Conservation (phyloP, 1,140 invertebrate species). For the Zaprionus camerounensis region DNA sequence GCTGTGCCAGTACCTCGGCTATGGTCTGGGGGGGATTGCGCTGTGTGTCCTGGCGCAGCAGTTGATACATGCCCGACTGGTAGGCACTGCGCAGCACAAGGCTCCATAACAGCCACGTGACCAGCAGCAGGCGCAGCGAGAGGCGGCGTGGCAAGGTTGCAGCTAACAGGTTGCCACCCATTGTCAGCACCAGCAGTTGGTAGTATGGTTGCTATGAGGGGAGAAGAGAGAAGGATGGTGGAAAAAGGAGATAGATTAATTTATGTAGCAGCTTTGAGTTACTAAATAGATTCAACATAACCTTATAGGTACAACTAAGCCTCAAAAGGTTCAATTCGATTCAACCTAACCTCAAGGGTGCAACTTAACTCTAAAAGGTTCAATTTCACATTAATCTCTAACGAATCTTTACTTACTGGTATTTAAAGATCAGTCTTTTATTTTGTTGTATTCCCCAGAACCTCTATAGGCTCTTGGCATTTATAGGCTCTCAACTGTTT, state of each 20-base stretch:
- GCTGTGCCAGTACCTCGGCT: conserved; percentile 60
- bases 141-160: conserved; percentile 32
- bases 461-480: too few species aligned
- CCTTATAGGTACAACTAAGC: too few species aligned
- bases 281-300: too few species aligned
- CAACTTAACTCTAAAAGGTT: too few species aligned
- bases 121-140: conserved; percentile 43
- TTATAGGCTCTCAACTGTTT: too few species aligned
- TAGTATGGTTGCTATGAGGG: conserved; percentile 56
- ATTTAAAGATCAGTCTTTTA: too few species aligned
- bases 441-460: too few species aligned
- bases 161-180: conserved; percentile 60
- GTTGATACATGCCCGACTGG: conserved; percentile 76
- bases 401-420: too few species aligned
- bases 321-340: too few species aligned
- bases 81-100: conserved; percentile 67
- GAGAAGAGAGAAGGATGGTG: not conserved
- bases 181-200: conserved; percentile 60
- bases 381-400: too few species aligned
- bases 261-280: too few species aligned
- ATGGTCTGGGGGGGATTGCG: conserved; percentile 72
- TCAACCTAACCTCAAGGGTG: too few species aligned
- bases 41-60: conserved; percentile 67
- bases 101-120: conserved; percentile 57
- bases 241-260: not conserved